Evolutionary conservation across 2,113 vertebrate genomes (phyloP).

Genomic region (Heterotis niloticus): DNA sequence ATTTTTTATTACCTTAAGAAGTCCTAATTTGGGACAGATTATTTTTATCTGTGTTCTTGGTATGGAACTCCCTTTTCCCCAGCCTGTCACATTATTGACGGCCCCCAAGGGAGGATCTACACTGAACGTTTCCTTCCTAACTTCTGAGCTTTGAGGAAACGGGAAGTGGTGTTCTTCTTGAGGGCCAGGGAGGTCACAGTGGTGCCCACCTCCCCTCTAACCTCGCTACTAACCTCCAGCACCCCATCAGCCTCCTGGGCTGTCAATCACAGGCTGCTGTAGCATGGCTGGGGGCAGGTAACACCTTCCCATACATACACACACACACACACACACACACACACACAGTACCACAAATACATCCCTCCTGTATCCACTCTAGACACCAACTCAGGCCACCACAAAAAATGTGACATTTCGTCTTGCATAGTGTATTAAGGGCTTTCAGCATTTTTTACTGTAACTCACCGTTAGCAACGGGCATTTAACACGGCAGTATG

Average conservation of each 20-base stretch:
- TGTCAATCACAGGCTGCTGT: no score
- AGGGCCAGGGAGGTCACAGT: not conserved
- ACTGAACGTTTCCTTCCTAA: not conserved
- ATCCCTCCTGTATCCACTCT: not conserved
- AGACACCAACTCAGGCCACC: not conserved
- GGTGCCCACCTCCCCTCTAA: not conserved
- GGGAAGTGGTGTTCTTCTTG: not conserved
- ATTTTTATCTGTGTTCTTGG: not conserved
- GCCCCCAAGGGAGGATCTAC: not conserved
- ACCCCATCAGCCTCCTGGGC: no score
- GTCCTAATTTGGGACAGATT: not conserved
- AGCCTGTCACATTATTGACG: no score
- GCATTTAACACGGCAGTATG: no score
- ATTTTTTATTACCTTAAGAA: no score
- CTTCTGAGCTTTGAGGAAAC: not conserved
- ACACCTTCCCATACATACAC: no score
- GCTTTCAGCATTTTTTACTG: no score
- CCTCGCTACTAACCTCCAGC: not conserved
- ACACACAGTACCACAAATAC: not conserved
- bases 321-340: not conserved
- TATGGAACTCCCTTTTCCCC: not conserved
- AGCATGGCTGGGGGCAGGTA: no score
- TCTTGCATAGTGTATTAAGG: no score
- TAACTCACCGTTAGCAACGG: no score
- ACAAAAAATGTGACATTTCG: no score